These are phyloP conservation scores for Charaxes varanes DNA, from an alignment of 1,140 invertebrate genomes.

Conservation along the genomic window DNA sequence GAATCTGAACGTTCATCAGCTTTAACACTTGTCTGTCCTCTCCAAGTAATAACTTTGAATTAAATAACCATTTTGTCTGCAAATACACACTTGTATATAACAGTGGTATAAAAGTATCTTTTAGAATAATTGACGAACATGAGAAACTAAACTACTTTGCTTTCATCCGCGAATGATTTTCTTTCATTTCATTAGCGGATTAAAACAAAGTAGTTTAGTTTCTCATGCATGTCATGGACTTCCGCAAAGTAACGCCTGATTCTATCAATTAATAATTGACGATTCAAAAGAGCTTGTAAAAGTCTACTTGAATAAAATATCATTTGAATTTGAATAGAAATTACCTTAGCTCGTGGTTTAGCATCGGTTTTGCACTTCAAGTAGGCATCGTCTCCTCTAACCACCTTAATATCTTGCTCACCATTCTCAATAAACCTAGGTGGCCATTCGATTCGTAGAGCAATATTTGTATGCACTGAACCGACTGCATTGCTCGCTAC, in stretches of 20 bases:
- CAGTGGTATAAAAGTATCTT: no score
- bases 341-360: constrained; percentile 54
- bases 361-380: constrained; percentile 55
- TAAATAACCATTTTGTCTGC: constrained; percentile 56
- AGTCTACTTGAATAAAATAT: no score
- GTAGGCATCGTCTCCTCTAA: constrained; percentile 38
- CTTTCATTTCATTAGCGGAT: no score
- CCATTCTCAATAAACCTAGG: constrained; percentile 21
- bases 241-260: no score
- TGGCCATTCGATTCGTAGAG: constrained; percentile 47
- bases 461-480: constrained; percentile 28
- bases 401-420: constrained; percentile 12
- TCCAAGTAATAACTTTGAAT: constrained; percentile 46
- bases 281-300: no score
- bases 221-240: no score
- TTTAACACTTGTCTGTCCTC: constrained; percentile 41
- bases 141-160: background rate
- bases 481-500: constrained; percentile 45
- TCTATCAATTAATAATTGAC: no score
- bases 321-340: background rate
- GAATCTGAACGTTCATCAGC: constrained; percentile 35
- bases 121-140: no score
- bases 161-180: background rate
- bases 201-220: no score
- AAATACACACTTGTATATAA: no score